Conservation (phyloP, 92 coral and sea anemone species). For the Zoanthus sansibaricus region DNA sequence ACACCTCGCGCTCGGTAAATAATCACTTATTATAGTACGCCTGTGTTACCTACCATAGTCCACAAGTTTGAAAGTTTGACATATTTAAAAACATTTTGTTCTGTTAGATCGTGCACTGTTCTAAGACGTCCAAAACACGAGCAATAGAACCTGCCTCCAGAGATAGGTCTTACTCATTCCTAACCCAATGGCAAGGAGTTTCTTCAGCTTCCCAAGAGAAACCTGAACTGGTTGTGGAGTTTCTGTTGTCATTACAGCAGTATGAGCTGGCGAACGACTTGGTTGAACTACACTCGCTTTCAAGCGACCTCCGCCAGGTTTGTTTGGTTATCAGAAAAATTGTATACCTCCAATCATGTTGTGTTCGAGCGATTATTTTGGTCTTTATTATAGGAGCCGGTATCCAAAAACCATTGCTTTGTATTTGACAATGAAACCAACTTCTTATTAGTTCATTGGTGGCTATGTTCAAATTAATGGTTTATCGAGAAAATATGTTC, state of each 20-base stretch:
- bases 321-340: not conserved
- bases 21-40: too few relatives aligned
- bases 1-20: too few relatives aligned
- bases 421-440: too few relatives aligned
- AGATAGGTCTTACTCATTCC: constrained; percentile 43
- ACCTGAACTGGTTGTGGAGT: constrained; percentile 83
- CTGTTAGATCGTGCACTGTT: constrained; percentile 72
- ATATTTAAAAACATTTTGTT: not conserved
- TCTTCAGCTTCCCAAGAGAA: constrained; percentile 71
- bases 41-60: too few relatives aligned
- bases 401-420: too few relatives aligned
- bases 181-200: constrained; percentile 90
- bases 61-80: not conserved
- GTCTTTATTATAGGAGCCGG: too few relatives aligned
- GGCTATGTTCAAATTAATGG: too few relatives aligned
- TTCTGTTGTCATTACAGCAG: constrained; percentile 81
- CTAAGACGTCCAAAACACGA: constrained; percentile 68
- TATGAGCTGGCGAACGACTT: constrained; percentile 91
- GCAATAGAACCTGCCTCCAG: constrained; percentile 18
- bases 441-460: too few relatives aligned
- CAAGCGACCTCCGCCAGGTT: constrained; percentile 78
- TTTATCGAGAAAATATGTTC: too few relatives aligned
- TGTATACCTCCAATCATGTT: too few relatives aligned
- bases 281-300: constrained; percentile 85
- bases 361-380: too few relatives aligned